Evolutionary conservation across 2,797 vertebrate genomes (phyloP), one percentile per base, ranked within the genome.

Genomic region (Microctenopoma lineatum): DNA sequence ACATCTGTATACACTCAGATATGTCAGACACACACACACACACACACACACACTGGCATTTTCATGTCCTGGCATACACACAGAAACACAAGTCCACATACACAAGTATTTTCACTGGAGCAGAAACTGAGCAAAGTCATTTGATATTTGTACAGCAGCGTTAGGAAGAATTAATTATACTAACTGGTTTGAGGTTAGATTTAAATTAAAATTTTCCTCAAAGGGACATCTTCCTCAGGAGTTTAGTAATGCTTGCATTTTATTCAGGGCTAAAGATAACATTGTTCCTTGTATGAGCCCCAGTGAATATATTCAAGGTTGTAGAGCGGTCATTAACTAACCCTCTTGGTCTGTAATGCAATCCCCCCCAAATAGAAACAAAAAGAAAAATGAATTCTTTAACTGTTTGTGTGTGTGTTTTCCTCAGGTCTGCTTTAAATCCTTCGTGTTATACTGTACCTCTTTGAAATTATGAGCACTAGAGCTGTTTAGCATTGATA

Each of bases 151-250:
- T 62, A 62, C 47, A 42, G 57, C 65, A 80, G 58, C 75, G 46
- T 63, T 70, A 70, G 66, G 70, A 83, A 66, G 38, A 80, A 83
- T 85, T 71, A 72, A 85, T 87, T 79, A 77, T 71, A 79, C 36
- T 12, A 61, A 68, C 29, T 41, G 67, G 59, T 84, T 73, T 70
- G 26, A 41, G 54, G 66, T 70, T 78, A 62, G 39, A 51, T 82
- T 85, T 65, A 71, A 76, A 80, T 76, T 70, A n/a, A 64, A 64
- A 81, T 70, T 46, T 56, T 59, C 16, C 67, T 72, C 36, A 10
- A 57, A 73, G 65, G 76, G 65, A 70, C n/a, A 45, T 53, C 27
- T 65, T 66, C 60, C 57, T 47, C 61, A 18, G 38, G 54, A 87
- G 38, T 47, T 62, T 7, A 56, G 36, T 45, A 45, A 39, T 56